Percentiles rank a stretch among this genome's conserved stretches.
phyloP scores from a whole-genome alignment of 35 echinoderm and acorn worm genomes.

The Acanthaster planci region DNA sequence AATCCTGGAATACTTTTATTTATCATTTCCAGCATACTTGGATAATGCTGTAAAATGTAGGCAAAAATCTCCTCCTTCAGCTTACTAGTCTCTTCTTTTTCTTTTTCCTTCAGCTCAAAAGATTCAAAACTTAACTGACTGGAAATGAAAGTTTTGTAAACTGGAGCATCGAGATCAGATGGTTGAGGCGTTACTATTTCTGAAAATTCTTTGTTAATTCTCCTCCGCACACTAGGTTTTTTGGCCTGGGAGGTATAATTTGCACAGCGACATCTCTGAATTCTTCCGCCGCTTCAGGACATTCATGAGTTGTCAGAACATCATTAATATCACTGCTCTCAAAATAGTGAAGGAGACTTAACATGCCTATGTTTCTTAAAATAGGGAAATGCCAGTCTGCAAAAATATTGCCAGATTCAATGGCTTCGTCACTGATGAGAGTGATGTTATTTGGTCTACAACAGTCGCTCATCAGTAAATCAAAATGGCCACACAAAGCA shows the following conservation, averaged over 20 bases:
- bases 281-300: background rate
- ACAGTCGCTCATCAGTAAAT: background rate
- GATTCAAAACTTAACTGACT: background rate
- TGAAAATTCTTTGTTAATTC: background rate
- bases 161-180: background rate
- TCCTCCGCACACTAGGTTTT: background rate
- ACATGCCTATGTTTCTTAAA: background rate
- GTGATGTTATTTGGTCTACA: background rate
- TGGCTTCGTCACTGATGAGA: background rate
- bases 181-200: background rate
- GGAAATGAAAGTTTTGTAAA: conserved; percentile 31
- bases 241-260: no score
- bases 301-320: background rate
- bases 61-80: background rate
- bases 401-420: background rate
- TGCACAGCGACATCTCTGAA: background rate
- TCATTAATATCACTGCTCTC: background rate
- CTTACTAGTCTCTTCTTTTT: background rate
- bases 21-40: background rate
- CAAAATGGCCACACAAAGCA: background rate
- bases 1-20: background rate
- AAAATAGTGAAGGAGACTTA: background rate
- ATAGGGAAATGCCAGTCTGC: background rate
- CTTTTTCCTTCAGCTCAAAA: background rate
- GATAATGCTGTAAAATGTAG: conserved; percentile 17